Conservation (phyloP, 2,888 invertebrate species). For the Tupiocoris notatus region DNA sequence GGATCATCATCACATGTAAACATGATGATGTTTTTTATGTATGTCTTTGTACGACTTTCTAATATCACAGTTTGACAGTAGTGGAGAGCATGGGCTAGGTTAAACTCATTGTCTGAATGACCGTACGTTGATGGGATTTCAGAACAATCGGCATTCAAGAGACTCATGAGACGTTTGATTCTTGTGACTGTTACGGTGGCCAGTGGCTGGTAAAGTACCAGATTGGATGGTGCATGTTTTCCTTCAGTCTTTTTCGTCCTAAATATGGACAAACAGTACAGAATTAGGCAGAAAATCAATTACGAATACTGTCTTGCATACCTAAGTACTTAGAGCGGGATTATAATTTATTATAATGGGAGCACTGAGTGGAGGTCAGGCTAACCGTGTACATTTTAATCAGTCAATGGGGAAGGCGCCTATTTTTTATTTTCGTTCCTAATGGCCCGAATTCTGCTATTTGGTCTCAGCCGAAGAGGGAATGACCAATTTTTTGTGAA, state of each 20-base stretch:
- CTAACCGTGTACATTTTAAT: no score
- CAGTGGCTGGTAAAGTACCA: constrained; percentile 36
- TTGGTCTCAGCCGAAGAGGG: no score
- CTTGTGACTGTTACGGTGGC: constrained; percentile 18
- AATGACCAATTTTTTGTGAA: no score
- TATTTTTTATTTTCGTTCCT: no score
- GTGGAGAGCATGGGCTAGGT: constrained; percentile 30
- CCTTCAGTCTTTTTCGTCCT: constrained; percentile 36
- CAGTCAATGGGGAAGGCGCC: no score
- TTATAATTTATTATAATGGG: no score
- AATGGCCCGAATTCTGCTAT: no score
- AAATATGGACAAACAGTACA: no score
- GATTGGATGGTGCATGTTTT: constrained; percentile 34
- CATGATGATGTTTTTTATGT: constrained; percentile 42
- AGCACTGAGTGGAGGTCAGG: no score
- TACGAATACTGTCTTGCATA: no score
- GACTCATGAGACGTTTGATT: constrained; percentile 30
- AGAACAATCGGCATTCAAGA: constrained; percentile 33
- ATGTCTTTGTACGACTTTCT: constrained; percentile 36
- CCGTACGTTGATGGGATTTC: constrained; percentile 35
- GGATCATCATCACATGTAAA: constrained; percentile 44
- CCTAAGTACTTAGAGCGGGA: no score
- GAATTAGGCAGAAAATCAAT: no score
- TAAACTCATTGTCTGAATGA: constrained; percentile 9
- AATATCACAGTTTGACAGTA: constrained; percentile 42